phyloP scores from a whole-genome alignment of 2,113 vertebrate species.

The Ranitomeya imitator region DNA sequence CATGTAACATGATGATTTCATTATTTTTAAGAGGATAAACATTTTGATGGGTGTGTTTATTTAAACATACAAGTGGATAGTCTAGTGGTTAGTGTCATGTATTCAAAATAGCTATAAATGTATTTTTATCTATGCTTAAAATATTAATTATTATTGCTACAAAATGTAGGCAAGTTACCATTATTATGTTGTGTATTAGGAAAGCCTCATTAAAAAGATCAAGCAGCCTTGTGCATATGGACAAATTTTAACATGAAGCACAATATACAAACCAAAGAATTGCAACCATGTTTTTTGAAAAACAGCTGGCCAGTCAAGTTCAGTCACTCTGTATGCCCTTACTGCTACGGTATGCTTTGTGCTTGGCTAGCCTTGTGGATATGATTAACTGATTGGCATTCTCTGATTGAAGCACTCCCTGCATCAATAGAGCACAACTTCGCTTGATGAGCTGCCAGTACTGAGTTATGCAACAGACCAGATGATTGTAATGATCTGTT shows the following conservation, averaged over 20 bases:
- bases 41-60: no score
- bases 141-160: no score
- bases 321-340: neutral
- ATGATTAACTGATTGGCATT: neutral
- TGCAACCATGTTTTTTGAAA: neutral
- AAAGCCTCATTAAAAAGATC: neutral
- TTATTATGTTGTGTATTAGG: no score
- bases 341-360: neutral
- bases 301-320: neutral
- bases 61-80: no score
- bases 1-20: no score
- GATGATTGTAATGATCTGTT: neutral
- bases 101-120: no score
- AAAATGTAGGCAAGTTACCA: no score
- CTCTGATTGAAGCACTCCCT: neutral
- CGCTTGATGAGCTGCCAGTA: neutral
- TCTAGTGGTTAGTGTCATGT: no score
- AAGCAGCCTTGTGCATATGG: neutral
- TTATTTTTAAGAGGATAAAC: no score
- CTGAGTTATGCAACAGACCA: neutral
- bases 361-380: constrained; percentile 1
- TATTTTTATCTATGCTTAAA: no score
- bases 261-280: neutral
- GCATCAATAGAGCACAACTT: neutral
- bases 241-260: neutral